Evolutionary conservation across 2,797 vertebrate genomes (phyloP).

Genomic region (Lepilemur ruficaudatus): DNA sequence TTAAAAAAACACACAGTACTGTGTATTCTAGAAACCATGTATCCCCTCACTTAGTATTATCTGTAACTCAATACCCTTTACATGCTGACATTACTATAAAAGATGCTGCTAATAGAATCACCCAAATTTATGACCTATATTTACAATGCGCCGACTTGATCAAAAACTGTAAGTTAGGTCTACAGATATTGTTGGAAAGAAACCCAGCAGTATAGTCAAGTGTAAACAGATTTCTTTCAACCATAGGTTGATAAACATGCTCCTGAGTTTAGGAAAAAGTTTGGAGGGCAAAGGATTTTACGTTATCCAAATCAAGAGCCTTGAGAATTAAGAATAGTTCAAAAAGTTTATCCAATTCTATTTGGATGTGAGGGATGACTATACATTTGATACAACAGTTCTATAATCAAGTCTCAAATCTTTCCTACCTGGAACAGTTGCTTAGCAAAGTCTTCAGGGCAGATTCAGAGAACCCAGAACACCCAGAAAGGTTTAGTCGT

Average conservation of each 20-base stretch:
- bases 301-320: neutral
- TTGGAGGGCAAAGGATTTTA: neutral
- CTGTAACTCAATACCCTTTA: neutral
- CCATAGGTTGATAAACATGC: neutral
- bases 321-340: neutral
- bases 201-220: neutral
- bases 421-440: slow-evolving; percentile 87
- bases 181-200: neutral
- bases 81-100: neutral
- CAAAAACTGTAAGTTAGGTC: neutral
- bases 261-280: neutral
- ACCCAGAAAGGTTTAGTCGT: slow-evolving; percentile 93
- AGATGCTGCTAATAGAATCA: neutral
- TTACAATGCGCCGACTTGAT: neutral
- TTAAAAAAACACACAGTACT: neutral
- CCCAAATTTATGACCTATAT: neutral
- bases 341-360: neutral
- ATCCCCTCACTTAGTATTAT: neutral
- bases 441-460: slow-evolving; percentile 86
- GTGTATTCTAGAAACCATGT: neutral
- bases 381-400: neutral
- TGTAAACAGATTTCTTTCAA: neutral
- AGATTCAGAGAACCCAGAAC: slow-evolving; percentile 89
- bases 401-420: neutral
- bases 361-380: neutral